These are phyloP conservation scores for Argyresthia albistria DNA, from an alignment of 2,888 invertebrate genomes.

Conservation along the genomic window DNA sequence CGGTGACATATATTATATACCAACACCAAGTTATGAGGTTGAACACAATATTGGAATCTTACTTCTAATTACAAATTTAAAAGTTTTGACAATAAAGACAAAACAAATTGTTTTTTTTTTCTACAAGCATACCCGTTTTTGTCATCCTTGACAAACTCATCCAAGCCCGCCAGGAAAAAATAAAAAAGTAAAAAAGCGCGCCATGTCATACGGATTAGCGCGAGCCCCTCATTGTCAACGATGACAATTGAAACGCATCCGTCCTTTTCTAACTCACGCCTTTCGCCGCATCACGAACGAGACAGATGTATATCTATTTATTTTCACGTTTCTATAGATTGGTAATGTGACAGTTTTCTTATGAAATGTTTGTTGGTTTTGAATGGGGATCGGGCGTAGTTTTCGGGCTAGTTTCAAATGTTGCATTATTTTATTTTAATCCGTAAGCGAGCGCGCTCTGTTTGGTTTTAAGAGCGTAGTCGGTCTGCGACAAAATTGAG, in stretches of 20 bases:
- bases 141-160: too few species aligned
- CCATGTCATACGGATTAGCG: slow-evolving; percentile 65
- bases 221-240: slow-evolving; percentile 47
- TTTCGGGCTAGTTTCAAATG: slow-evolving; percentile 38
- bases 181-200: slow-evolving; percentile 40
- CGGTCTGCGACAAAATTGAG: too few species aligned
- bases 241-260: slow-evolving; percentile 59
- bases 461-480: too few species aligned
- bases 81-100: too few species aligned
- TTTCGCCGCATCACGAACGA: slow-evolving; percentile 22
- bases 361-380: slow-evolving; percentile 58
- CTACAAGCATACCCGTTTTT: too few species aligned
- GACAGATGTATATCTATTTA: slow-evolving; percentile 48
- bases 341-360: slow-evolving; percentile 66
- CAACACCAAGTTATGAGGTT: too few species aligned
- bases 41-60: too few species aligned
- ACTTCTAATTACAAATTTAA: too few species aligned
- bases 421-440: slow-evolving; percentile 61
- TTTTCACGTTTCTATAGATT: slow-evolving; percentile 59
- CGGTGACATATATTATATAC: too few species aligned
- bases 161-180: slow-evolving; percentile 16
- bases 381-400: slow-evolving; percentile 33
- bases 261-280: slow-evolving; percentile 34
- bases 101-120: too few species aligned
- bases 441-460: slow-evolving; percentile 30